Conservation (phyloP, 2,797 vertebrate genomes). For the Trachops cirrhosus region DNA sequence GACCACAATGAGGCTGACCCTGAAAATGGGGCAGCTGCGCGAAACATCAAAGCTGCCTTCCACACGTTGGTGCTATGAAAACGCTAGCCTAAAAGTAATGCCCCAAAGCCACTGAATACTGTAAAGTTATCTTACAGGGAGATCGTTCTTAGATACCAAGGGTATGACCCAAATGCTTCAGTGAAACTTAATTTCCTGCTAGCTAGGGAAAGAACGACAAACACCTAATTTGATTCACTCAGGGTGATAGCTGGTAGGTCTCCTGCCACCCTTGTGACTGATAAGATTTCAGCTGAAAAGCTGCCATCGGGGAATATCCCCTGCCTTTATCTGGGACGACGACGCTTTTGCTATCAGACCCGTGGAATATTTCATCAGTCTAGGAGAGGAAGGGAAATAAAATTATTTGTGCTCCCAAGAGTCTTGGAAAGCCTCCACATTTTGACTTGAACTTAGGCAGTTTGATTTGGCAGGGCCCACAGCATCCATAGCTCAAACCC, state of each 20-base stretch:
- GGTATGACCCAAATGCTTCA: constrained; percentile 52
- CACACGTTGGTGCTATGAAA: not conserved
- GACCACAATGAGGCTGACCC: not conserved
- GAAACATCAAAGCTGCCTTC: constrained; percentile 48
- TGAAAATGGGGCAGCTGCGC: constrained; percentile 18
- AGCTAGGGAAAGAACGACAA: constrained; percentile 59
- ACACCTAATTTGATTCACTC: constrained; percentile 63
- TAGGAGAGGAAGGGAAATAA: not conserved
- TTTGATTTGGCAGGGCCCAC: not conserved
- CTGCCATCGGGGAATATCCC: not conserved
- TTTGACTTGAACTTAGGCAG: not conserved
- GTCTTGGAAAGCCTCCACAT: not conserved
- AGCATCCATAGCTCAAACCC: not conserved
- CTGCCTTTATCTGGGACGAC: not conserved
- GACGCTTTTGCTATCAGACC: not conserved
- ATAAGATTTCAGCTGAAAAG: constrained; percentile 22
- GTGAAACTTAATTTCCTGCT: constrained; percentile 71
- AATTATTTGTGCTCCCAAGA: not conserved
- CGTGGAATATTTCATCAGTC: not conserved
- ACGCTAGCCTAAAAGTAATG: constrained; percentile 39
- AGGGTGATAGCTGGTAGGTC: not conserved
- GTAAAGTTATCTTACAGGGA: constrained; percentile 49
- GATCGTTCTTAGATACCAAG: constrained; percentile 43
- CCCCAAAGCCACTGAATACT: constrained; percentile 18
- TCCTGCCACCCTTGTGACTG: not conserved